Conservation (phyloP, 2,888 invertebrate genomes). For the Epirrita christyi region DNA sequence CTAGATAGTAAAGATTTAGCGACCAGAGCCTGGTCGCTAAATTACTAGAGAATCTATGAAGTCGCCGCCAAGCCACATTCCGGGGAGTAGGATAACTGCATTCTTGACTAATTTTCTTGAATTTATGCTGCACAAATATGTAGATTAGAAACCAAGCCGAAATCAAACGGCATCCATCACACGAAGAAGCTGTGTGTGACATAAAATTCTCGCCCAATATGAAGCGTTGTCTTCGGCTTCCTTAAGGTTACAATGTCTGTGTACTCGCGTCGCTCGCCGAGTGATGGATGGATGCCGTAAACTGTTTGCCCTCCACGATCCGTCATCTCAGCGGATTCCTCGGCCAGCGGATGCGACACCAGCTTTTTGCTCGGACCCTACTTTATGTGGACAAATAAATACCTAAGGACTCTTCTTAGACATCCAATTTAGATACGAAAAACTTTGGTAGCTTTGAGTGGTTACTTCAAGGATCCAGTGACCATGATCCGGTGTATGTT, state of each 20-base stretch:
- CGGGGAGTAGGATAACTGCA: no score
- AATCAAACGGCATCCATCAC: no score
- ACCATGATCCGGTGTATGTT: no score
- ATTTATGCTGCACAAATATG: no score
- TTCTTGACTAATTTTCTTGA: no score
- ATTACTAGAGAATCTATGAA: no score
- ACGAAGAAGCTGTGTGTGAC: no score
- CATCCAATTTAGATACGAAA: slow-evolving; percentile 18
- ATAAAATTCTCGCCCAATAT: background rate
- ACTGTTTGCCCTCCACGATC: slow-evolving; percentile 45
- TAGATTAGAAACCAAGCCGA: no score
- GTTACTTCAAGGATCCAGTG: no score
- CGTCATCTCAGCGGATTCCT: slow-evolving; percentile 52
- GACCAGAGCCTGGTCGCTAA: no score
- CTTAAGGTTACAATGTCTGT: slow-evolving; percentile 10
- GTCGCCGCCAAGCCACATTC: no score
- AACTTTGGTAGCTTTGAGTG: slow-evolving; percentile 14
- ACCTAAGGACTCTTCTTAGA: slow-evolving; percentile 18
- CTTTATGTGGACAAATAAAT: slow-evolving; percentile 51
- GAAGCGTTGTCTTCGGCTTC: background rate
- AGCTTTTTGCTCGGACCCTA: slow-evolving; percentile 50
- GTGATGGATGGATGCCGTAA: slow-evolving; percentile 63
- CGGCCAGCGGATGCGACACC: slow-evolving; percentile 45
- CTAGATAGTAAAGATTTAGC: no score
- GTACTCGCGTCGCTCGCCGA: slow-evolving; percentile 18